phyloP scores from a whole-genome alignment of 2,888 invertebrate species.

The Physocephala rufipes region DNA sequence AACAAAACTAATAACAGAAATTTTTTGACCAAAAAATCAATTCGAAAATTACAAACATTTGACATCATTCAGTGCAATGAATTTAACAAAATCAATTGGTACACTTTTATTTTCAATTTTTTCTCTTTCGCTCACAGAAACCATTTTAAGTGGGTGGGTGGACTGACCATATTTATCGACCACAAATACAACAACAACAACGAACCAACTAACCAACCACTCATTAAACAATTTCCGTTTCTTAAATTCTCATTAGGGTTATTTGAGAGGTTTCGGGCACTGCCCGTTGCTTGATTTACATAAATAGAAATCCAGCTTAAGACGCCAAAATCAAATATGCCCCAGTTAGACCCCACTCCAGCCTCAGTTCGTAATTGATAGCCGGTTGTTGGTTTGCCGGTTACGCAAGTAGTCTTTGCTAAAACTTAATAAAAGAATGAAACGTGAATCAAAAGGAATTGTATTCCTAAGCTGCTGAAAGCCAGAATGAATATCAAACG shows the following conservation, averaged over 20 bases:
- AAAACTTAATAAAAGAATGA: conserved; percentile 7
- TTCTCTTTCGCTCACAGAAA: not conserved
- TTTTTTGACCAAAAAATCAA: not conserved
- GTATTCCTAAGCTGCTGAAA: conserved; percentile 10
- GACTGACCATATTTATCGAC: conserved; percentile 3
- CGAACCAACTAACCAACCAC: not conserved
- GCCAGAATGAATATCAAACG: not conserved
- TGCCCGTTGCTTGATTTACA: conserved; percentile 20
- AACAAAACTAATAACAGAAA: not conserved
- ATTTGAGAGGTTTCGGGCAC: conserved; percentile 4
- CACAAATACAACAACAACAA: not conserved
- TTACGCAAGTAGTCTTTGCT: not conserved
- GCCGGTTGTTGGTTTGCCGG: not conserved
- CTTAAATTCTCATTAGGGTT: conserved; percentile 29
- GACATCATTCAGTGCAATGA: conserved; percentile 15
- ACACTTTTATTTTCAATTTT: not conserved
- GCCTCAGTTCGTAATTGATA: not conserved
- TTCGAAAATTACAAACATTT: conserved; percentile 3
- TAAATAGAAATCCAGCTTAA: conserved; percentile 3
- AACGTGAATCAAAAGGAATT: conserved; percentile 5
- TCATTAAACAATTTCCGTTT: conserved; percentile 24
- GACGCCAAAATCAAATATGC: not conserved
- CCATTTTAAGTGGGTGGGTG: conserved; percentile 4
- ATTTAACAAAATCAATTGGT: not conserved
- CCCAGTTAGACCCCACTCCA: not conserved